Conservation (phyloP, 2,797 vertebrate genomes). For the Uromys caudimaculatus region DNA sequence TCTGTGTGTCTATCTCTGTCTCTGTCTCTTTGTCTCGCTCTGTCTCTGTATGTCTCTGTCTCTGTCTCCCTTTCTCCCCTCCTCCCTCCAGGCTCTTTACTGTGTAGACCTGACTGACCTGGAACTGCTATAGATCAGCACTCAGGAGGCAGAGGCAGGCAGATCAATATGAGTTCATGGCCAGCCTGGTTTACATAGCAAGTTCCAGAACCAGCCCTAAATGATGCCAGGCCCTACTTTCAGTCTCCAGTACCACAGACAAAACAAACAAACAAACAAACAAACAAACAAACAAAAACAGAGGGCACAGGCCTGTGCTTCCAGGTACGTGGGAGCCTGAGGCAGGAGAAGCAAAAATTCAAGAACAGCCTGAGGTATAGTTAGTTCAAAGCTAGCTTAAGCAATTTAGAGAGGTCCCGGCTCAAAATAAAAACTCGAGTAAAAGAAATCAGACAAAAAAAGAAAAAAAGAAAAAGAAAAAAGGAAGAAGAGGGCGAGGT, state of each 20-base stretch:
- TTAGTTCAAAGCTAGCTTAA: background rate
- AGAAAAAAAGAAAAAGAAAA: background rate
- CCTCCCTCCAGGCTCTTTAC: no score
- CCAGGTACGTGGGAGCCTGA: background rate
- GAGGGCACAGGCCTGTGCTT: background rate
- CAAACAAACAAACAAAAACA: background rate
- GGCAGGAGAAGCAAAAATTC: background rate
- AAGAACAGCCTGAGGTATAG: background rate
- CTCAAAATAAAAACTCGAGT: background rate
- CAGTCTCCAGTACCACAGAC: background rate
- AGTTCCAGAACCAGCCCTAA: background rate
- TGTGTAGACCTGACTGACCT: background rate
- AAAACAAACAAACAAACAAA: background rate
- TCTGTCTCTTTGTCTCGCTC: background rate
- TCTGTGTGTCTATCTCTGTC: background rate
- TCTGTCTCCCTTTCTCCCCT: background rate
- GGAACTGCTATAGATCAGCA: no score
- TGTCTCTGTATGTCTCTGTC: no score
- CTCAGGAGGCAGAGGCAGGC: background rate
- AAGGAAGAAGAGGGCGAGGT: background rate
- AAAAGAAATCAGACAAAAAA: background rate
- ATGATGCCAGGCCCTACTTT: no score
- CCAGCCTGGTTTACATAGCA: background rate
- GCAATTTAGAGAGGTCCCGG: background rate
- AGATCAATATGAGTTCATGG: background rate